Base-by-base conservation (phyloP, 2,113 vertebrate species). In the Lichenostomus cassidix region DNA sequence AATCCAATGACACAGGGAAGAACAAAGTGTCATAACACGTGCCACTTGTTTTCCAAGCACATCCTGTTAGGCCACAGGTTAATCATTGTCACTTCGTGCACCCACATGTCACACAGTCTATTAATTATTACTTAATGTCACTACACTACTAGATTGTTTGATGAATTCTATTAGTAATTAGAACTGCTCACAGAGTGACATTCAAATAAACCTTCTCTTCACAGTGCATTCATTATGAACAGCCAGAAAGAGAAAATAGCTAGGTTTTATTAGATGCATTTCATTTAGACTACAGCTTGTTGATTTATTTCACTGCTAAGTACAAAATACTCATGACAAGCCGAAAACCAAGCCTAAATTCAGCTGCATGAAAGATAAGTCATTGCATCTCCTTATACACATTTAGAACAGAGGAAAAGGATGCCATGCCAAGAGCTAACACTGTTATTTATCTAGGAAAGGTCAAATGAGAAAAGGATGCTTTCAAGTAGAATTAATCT, bases 81-180 rank as follows among this genome's bases (percentile, higher is more conserved):
- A 95, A 96, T 81, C 75, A 80, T n/a, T 90, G 81, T 55, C 78
- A 77, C 73, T 88, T 92, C 68, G n/a, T 71, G 53, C 77, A 91
- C 76, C 75, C 56, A 69, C 63, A 69, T 28, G 77, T 83, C 83
- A 87, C 67, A 35, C 1, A 3, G 71, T 56, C 94, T 92, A 88
- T 93, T 91, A 93, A 94, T 94, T 90, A 90, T 94, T 94, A 87
- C 65, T 94, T 94, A 83, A 83, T 86, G 59, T 83, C 80, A 88
- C 75, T 86, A 86, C 27, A 62, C 50, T 49, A 39, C 28, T 64
- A 83, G 83, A 76, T 50, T 44, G 68, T 68, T 83, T 92, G 71
- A 94, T 81, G 19, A 93, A 83, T 93, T 86, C 70, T 70, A 52
- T 78, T 76, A 80, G 75, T 86, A 95, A 92, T 83, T 83, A 86